A percentile compares a stretch with the other conserved stretches of the same genome.
Evolutionary conservation across 1,140 invertebrate species (phyloP).

Genomic region (Euschistus heros): DNA sequence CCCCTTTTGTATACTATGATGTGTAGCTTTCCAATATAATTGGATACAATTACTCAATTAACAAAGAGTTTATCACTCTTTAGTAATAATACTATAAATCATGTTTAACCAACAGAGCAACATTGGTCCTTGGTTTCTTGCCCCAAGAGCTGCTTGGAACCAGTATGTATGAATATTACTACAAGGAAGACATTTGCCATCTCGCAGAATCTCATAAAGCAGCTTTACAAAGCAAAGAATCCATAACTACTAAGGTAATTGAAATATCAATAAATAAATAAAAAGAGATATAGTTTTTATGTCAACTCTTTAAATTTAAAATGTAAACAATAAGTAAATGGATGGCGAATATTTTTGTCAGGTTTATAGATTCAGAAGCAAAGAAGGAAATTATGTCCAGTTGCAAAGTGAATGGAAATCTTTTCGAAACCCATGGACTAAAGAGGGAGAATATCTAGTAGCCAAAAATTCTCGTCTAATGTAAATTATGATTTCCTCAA

Average conservation of each 20-base stretch:
- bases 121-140: slow-evolving; percentile 75
- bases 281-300: too few species aligned
- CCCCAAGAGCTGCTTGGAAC: slow-evolving; percentile 87
- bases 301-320: not conserved
- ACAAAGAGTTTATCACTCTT: too few species aligned
- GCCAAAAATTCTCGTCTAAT: slow-evolving; percentile 68
- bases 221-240: slow-evolving; percentile 53
- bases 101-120: slow-evolving; percentile 40
- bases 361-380: slow-evolving; percentile 68
- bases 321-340: not conserved
- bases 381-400: slow-evolving; percentile 59
- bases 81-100: slow-evolving; percentile 38
- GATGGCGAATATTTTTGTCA: slow-evolving; percentile 27
- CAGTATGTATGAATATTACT: slow-evolving; percentile 88
- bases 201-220: slow-evolving; percentile 77
- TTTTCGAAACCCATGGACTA: slow-evolving; percentile 85
- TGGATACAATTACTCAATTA: too few species aligned
- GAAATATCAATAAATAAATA: too few species aligned
- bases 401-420: slow-evolving; percentile 75
- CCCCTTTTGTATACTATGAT: too few species aligned
- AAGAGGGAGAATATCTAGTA: slow-evolving; percentile 79
- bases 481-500: slow-evolving; percentile 34
- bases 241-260: slow-evolving; percentile 50
- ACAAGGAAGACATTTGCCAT: slow-evolving; percentile 67
- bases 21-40: too few species aligned